These are phyloP conservation scores for Phorcus lineatus DNA, from an alignment of 2,888 invertebrate genomes.

Conservation along the genomic window DNA sequence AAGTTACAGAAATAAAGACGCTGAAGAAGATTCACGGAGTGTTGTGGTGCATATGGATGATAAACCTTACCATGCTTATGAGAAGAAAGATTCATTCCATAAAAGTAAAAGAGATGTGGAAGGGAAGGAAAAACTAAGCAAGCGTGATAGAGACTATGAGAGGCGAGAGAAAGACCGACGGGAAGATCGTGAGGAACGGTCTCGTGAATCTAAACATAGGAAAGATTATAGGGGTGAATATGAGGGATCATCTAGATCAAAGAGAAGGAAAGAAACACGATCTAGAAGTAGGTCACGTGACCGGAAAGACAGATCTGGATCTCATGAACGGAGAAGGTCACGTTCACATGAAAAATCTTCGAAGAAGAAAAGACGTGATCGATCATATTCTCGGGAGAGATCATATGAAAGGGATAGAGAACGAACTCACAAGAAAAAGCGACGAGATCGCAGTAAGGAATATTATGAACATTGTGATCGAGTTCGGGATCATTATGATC, in stretches of 20 bases:
- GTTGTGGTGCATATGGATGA: conserved; percentile 8
- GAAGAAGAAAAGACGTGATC: conserved; percentile 39
- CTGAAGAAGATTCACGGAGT: not conserved
- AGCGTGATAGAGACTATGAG: conserved; percentile 41
- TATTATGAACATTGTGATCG: conserved; percentile 40
- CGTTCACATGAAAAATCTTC: conserved; percentile 39
- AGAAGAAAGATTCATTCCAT: conserved; percentile 8
- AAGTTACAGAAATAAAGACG: conserved; percentile 14
- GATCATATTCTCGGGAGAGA: conserved; percentile 24
- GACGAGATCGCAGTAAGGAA: conserved; percentile 26
- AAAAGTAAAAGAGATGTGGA: conserved; percentile 25
- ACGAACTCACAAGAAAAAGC: conserved; percentile 26
- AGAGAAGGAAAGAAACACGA: conserved; percentile 38
- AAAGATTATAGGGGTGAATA: conserved; percentile 6
- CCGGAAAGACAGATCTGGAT: conserved; percentile 35
- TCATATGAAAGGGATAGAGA: conserved; percentile 29
- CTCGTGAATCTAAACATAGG: conserved; percentile 3
- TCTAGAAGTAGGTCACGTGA: conserved; percentile 52
- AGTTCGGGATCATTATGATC: conserved; percentile 12
- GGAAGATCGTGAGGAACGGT: conserved; percentile 22
- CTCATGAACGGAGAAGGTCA: conserved; percentile 44
- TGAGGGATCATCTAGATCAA: not conserved
- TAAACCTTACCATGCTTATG: not conserved
- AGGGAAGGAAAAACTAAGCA: conserved; percentile 33
- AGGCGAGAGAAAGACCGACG: conserved; percentile 35